phyloP scores from a whole-genome alignment of 53 echinoderm and acorn worm species.

The Henricia sp. region DNA sequence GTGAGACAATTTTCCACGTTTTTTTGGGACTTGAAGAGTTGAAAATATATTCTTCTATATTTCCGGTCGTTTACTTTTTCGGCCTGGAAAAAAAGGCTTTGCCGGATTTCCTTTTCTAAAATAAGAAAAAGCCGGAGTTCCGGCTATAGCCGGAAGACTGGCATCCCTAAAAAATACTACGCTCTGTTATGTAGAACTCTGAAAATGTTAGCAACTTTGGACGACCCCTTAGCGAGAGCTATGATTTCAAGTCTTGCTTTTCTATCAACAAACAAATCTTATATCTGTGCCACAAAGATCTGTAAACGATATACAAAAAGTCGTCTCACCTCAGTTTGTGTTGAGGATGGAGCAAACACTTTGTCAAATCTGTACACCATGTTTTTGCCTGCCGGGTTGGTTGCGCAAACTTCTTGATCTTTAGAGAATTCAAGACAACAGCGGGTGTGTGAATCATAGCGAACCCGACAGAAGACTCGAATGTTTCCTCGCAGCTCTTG shows the following conservation, averaged over 20 bases:
- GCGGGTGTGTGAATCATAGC: slow-evolving; percentile 78
- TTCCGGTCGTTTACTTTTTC: no score
- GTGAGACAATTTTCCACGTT: no score
- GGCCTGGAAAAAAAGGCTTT: no score
- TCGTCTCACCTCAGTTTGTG: slow-evolving; percentile 80
- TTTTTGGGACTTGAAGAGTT: no score
- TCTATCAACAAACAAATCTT: background rate
- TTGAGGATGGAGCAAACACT: slow-evolving; percentile 91
- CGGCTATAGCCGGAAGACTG: no score
- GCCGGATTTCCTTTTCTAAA: no score
- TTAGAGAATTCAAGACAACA: slow-evolving; percentile 84
- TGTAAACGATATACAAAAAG: background rate
- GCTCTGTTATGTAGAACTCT: no score
- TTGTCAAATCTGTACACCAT: slow-evolving; percentile 80
- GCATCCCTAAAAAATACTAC: no score
- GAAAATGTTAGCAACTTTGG: background rate
- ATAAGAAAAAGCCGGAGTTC: no score
- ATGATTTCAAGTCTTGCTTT: background rate
- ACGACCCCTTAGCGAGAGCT: background rate
- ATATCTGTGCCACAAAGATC: background rate
- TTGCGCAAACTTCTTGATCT: slow-evolving; percentile 78
- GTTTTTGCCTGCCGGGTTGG: slow-evolving; percentile 92
- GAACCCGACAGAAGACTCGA: slow-evolving; percentile 89
- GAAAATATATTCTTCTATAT: no score
- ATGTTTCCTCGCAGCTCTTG: slow-evolving; percentile 97